Evolutionary conservation across 2,797 vertebrate species (phyloP).

Genomic region (Corythornis leucogaster): DNA sequence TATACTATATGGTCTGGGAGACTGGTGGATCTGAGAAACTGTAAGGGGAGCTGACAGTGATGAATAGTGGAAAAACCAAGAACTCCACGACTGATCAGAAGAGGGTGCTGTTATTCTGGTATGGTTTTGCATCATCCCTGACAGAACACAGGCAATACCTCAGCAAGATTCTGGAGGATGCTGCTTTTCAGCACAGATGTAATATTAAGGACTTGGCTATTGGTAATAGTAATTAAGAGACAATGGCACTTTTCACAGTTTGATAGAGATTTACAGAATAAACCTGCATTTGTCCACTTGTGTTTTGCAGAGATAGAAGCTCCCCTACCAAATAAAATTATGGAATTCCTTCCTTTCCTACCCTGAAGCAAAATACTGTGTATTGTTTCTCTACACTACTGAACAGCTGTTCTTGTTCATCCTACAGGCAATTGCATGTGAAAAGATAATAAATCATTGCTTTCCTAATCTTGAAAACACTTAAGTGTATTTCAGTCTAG

Average conservation of each 20-base stretch:
- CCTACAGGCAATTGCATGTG: slow-evolving; percentile 57
- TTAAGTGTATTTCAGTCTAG: not conserved
- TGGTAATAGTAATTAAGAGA: not conserved
- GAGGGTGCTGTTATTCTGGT: slow-evolving; percentile 57
- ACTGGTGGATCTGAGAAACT: not conserved
- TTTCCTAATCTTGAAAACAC: slow-evolving; percentile 25
- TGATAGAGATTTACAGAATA: slow-evolving; percentile 43
- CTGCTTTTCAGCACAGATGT: slow-evolving; percentile 19
- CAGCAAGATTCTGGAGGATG: not conserved
- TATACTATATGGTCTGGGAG: not conserved
- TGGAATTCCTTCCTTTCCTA: slow-evolving; percentile 39
- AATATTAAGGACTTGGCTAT: slow-evolving; percentile 43
- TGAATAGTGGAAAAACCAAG: not conserved
- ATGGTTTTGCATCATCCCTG: not conserved
- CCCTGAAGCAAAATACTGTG: slow-evolving; percentile 43
- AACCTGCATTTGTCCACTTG: slow-evolving; percentile 31
- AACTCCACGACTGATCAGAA: slow-evolving; percentile 26
- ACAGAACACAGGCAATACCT: slow-evolving; percentile 4
- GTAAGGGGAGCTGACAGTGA: slow-evolving; percentile 12
- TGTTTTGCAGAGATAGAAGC: not conserved
- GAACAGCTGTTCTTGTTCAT: slow-evolving; percentile 62
- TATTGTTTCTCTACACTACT: slow-evolving; percentile 29
- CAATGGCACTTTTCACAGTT: slow-evolving; percentile 34
- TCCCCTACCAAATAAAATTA: slow-evolving; percentile 44
- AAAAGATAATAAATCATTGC: slow-evolving; percentile 62